These are phyloP conservation scores for Condylura cristata DNA, from an alignment of 2,113 vertebrate species.

Conservation along the genomic window DNA sequence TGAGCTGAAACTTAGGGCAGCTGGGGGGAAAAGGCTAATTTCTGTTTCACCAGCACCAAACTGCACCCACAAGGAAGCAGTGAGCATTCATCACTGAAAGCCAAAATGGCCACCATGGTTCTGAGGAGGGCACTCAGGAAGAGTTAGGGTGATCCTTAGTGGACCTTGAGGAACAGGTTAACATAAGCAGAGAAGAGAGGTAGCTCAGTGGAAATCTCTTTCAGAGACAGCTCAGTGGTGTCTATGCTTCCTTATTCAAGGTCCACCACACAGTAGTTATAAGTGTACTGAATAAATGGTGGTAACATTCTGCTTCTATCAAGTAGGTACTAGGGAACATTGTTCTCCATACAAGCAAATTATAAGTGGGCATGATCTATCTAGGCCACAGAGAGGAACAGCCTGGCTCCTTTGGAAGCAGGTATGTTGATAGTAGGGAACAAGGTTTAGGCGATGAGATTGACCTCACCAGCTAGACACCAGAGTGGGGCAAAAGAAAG, in stretches of 20 bases:
- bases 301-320: not conserved
- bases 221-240: not conserved
- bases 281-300: not conserved
- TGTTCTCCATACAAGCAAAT: not conserved
- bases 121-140: not conserved
- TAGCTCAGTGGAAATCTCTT: not conserved
- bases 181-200: not conserved
- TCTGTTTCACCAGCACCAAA: not conserved
- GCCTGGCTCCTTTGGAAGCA: fast-evolving
- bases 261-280: not conserved
- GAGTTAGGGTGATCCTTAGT: not conserved
- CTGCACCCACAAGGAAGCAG: not conserved
- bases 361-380: not conserved
- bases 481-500: not conserved
- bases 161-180: not conserved
- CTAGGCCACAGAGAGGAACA: not conserved
- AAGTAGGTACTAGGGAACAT: not conserved
- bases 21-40: not conserved
- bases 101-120: too few relatives aligned
- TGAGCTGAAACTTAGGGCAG: not conserved
- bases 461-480: not conserved
- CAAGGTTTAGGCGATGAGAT: not conserved
- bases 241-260: not conserved
- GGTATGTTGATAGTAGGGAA: not conserved
- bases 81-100: not conserved